Conservation (phyloP, 2,797 vertebrate genomes). For the Sebastes matsubarae region DNA sequence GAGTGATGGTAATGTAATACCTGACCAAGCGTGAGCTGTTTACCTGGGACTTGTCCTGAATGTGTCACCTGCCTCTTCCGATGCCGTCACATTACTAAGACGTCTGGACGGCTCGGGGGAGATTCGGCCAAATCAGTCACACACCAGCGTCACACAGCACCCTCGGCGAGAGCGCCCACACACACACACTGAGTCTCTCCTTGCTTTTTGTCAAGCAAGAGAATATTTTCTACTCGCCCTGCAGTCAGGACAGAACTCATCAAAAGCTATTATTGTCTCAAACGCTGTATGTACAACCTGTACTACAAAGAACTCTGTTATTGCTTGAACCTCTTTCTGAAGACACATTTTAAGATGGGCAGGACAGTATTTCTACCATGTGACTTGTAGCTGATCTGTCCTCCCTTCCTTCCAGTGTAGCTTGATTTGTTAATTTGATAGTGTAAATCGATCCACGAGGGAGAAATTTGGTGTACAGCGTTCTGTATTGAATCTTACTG, state of each 20-base stretch:
- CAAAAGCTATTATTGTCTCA: conserved; percentile 32
- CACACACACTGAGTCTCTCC: neutral
- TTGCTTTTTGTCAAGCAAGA: conserved; percentile 3
- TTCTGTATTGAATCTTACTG: neutral
- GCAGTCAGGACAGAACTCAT: conserved; percentile 21
- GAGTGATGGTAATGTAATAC: conserved; percentile 62
- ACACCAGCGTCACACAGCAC: conserved; percentile 23
- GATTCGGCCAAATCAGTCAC: conserved; percentile 34
- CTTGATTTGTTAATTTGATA: conserved; percentile 3
- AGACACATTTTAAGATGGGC: neutral
- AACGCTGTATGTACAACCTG: neutral
- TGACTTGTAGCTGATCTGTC: neutral
- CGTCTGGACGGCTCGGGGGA: conserved; percentile 35
- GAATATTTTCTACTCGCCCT: conserved; percentile 10
- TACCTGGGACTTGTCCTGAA: conserved; percentile 61
- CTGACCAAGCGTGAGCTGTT: conserved; percentile 52
- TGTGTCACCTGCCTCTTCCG: conserved; percentile 63
- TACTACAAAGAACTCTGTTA: neutral
- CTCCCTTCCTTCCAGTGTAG: neutral
- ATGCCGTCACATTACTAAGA: conserved; percentile 44
- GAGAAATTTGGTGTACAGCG: no score
- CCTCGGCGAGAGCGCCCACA: neutral
- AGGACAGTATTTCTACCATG: neutral
- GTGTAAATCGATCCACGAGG: neutral
- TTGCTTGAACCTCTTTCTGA: neutral